Base-by-base conservation (phyloP, 2,113 vertebrate genomes). In the Agapornis roseicollis region DNA sequence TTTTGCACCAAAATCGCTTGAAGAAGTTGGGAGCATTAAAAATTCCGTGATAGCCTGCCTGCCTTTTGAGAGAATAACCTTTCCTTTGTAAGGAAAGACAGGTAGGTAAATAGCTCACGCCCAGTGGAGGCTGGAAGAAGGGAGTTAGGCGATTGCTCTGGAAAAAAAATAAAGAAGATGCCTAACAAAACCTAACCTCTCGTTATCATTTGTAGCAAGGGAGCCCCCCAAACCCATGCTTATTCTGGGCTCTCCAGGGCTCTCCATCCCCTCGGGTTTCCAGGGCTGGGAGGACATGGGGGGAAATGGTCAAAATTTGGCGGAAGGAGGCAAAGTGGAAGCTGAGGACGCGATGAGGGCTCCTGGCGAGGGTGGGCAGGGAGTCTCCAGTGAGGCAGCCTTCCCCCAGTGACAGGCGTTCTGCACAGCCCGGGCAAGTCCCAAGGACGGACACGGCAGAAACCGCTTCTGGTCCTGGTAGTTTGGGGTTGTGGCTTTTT, bases 31-130 rank as follows among this genome's bases (percentile, higher is more conserved):
- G 73, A 93, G 73, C 35, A 9, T 52, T 83, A 63, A 88, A 94
- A 82, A 79, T 25, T 61, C 69, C 15, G 3, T 76, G 78, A 27
- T 55, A 73, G 53, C 58, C 52, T 66, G 76, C 25, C 78, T 87
- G 85, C 80, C 23, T 90, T 87, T 83, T 89, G 80, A 66, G 92
- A 41, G 90, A 69, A 70, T 87, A 84, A 95, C 70, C 81, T 95
- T 77, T 85, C 39, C 72, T 96, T 95, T 92, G 87, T 70, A 69
- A 86, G 91, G 79, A 63, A 71, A 90, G 85, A 77, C 95, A 91
- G 95, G 93, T 85, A 91, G 90, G 89, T 94, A 72, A 82, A 33
- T 15, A 88, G 93, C 92, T 95, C 90, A 80, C 76, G 83, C 93
- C 89, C 89, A 74, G 39, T 52, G 93, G 56, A 78, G 56, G 14